phyloP scores from a whole-genome alignment of 2,113 vertebrate species.

The Corydoras sp. region DNA sequence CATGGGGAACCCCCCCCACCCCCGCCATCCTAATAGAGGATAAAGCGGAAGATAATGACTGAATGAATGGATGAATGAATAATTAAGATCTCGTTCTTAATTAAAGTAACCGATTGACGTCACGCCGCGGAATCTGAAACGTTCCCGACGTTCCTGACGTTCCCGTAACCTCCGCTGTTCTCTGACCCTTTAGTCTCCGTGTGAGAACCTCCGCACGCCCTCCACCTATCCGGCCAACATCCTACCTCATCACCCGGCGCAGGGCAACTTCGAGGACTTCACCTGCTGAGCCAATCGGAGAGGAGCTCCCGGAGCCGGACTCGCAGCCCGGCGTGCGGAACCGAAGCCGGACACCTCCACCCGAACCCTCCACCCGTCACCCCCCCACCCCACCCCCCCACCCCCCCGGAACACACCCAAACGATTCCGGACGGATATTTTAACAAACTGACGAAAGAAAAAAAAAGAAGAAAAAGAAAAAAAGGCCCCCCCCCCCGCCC shows the following conservation, averaged over 20 bases:
- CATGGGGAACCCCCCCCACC: no score
- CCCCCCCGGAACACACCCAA: constrained; percentile 3
- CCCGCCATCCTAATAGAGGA: no score
- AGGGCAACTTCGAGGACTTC: constrained; percentile 98
- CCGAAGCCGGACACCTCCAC: constrained; percentile 58
- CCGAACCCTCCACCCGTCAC: not conserved
- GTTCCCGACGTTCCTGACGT: no score
- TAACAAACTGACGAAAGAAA: constrained; percentile 5
- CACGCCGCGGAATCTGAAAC: no score
- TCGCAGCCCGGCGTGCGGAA: constrained; percentile 53
- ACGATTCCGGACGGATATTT: constrained; percentile 16
- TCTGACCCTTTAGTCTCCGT: constrained; percentile 90
- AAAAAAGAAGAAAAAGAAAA: constrained; percentile 39
- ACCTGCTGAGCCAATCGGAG: constrained; percentile 77
- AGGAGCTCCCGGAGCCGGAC: not conserved
- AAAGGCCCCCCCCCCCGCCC: constrained; percentile 28
- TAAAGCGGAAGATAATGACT: no score
- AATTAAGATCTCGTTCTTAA: no score
- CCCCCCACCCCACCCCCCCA: no score
- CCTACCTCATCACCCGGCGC: constrained; percentile 96
- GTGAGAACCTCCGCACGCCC: constrained; percentile 87
- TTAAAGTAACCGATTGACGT: no score
- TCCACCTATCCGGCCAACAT: constrained; percentile 95
- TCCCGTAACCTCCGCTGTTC: constrained; percentile 1
- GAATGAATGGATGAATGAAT: no score